Percentiles rank a stretch among this genome's conserved stretches.
These are phyloP conservation scores for Lichenostomus cassidix DNA, from an alignment of 2,113 vertebrate genomes.

Conservation along the genomic window DNA sequence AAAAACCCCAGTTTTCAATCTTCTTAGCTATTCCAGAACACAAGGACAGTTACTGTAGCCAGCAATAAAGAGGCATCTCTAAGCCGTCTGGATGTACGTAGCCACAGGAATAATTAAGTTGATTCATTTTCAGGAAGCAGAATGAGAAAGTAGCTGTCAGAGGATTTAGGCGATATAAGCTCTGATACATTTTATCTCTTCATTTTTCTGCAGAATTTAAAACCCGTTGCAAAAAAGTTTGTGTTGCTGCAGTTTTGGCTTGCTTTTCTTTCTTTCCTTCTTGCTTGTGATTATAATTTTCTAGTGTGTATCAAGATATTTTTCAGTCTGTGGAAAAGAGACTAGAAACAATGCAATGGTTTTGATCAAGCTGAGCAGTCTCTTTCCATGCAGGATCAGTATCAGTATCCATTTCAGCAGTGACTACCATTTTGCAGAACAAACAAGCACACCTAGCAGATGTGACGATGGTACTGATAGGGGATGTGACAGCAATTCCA, in stretches of 20 bases:
- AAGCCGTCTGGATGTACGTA: background rate
- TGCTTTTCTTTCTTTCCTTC: background rate
- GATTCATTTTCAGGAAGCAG: slow-evolving; percentile 42
- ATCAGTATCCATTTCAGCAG: background rate
- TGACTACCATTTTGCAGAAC: background rate
- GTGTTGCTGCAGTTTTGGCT: background rate
- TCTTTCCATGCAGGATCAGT: background rate
- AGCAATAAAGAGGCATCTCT: slow-evolving; percentile 7
- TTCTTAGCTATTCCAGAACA: slow-evolving; percentile 8
- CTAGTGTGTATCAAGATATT: background rate
- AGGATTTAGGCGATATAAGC: slow-evolving; percentile 30
- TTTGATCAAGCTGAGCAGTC: background rate
- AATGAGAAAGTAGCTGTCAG: slow-evolving; percentile 16
- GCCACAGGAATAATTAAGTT: slow-evolving; percentile 42
- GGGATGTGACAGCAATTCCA: background rate
- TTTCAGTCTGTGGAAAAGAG: background rate
- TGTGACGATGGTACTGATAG: background rate
- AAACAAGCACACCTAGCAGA: background rate
- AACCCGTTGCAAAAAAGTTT: background rate
- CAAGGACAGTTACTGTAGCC: background rate
- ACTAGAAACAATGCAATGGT: background rate
- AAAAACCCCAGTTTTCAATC: background rate
- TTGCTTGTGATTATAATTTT: background rate
- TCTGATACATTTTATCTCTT: background rate
- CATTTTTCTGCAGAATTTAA: slow-evolving; percentile 28